Evolutionary conservation across 2,113 vertebrate genomes (phyloP).

Genomic region (Ivindomyrus marchei): DNA sequence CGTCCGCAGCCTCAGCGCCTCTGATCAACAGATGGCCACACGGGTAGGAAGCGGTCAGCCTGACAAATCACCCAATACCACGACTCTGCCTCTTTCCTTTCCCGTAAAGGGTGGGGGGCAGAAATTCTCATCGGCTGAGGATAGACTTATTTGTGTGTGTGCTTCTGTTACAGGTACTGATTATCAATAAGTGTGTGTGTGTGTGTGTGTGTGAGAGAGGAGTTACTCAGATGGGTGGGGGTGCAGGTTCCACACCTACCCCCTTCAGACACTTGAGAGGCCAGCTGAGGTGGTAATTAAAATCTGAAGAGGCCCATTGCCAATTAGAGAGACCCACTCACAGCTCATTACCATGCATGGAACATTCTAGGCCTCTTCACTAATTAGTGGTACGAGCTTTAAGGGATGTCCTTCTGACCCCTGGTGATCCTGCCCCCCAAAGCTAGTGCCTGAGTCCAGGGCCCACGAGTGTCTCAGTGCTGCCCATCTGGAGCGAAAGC

Average conservation of each 20-base stretch:
- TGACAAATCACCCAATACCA: constrained; percentile 34
- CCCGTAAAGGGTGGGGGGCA: not conserved
- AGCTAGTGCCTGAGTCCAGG: not conserved
- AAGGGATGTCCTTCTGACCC: constrained; percentile 30
- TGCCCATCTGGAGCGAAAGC: not conserved
- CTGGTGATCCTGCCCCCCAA: not conserved
- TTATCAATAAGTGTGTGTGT: not conserved
- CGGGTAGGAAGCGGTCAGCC: constrained; percentile 46
- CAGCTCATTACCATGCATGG: constrained; percentile 54
- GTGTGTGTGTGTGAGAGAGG: not conserved
- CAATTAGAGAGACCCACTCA: constrained; percentile 66
- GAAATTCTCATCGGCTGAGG: not conserved
- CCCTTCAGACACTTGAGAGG: constrained; percentile 59
- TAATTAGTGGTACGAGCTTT: constrained; percentile 55
- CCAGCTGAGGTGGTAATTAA: constrained; percentile 63
- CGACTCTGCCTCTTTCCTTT: constrained; percentile 7
- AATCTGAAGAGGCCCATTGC: constrained; percentile 61
- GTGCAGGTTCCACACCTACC: constrained; percentile 52
- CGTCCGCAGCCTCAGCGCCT: constrained; percentile 25
- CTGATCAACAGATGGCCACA: constrained; percentile 48
- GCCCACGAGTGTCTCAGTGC: not conserved
- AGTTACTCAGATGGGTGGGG: not conserved
- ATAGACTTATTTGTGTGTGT: not conserved
- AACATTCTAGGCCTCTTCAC: constrained; percentile 42
- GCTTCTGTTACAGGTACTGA: not conserved